Base-by-base conservation (phyloP, 1,140 invertebrate genomes). In the Geopemphigus sp. region DNA sequence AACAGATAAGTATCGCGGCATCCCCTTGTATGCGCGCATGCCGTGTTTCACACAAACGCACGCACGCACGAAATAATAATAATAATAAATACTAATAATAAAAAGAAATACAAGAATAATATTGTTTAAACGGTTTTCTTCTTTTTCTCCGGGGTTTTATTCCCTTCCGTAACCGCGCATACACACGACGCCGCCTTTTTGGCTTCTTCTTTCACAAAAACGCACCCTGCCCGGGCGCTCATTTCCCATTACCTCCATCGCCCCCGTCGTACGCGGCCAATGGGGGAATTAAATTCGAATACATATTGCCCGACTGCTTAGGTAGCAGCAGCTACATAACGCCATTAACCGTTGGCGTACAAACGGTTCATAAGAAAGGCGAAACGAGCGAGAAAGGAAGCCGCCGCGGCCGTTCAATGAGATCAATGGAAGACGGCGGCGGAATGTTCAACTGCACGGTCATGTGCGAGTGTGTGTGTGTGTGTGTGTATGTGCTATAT, bases 1-100 rank as follows among this genome's bases (percentile, higher is more conserved):
- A 76, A 56, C 57, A 50, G 56, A 76, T 76, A 45, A 76, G 19
- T 76, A 76, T 76, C 74, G 74, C 74, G 74, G 74, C 74, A 63
- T 63, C 24, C 74, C 74, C 74, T 78, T 47, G 39, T 78, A 63
- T 11, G 26, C 56, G 57, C 73, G 57, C 39, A 50, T 56, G 56
- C 15, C 29, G 57, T 76, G 61, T 63, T 63, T 63, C 61, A 32
- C 26, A 12, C 47, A 14, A 5, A 50, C 47, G 12, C 47, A 68
- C 32, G 22, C 47, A 45, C 11, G 47, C 24, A 39, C 29, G 22
- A 47, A 22, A 68, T 47, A 22, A 68, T 50, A 50, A 50, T 50
- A 50, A 50, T 50, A 29, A 59, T n/a, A 32, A 47, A 76, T 50
- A 78, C 61, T 57, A 61, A 76, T 78, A 63, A 78, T 45, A 78